A percentile compares a stretch with the other conserved stretches of the same genome.
These are phyloP conservation scores for Yoshiicerus persimilis DNA, from an alignment of 1,140 invertebrate genomes.

Conservation along the genomic window DNA sequence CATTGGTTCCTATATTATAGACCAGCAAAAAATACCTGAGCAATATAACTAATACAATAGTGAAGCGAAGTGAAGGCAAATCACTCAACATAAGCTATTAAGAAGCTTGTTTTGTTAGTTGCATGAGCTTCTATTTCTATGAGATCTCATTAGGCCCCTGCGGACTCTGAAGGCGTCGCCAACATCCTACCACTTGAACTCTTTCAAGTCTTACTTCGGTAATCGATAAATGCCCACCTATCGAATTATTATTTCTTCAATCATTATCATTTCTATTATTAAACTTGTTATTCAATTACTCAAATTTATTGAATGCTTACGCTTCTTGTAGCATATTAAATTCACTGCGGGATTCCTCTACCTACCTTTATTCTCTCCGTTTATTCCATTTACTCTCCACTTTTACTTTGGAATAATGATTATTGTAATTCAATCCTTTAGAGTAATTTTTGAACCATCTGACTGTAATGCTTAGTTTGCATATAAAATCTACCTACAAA, in stretches of 20 bases:
- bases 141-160: conserved; percentile 38
- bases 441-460: no score
- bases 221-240: conserved; percentile 23
- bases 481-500: no score
- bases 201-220: neutral
- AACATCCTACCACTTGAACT: neutral
- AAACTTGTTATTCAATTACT: conserved; percentile 18
- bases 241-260: neutral
- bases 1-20: neutral
- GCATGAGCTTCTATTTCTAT: conserved; percentile 7
- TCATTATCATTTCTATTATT: conserved; percentile 12
- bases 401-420: neutral
- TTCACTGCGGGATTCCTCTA: neutral
- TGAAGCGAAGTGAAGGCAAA: neutral
- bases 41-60: neutral
- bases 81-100: neutral
- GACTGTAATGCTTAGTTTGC: no score
- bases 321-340: neutral
- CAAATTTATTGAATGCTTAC: neutral
- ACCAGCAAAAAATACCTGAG: neutral
- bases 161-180: conserved; percentile 27
- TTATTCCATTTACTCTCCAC: neutral
- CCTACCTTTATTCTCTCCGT: neutral
- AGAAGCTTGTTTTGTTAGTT: neutral
- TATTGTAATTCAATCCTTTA: no score